Percentiles rank a stretch among this genome's conserved stretches.
Evolutionary conservation across 2,888 invertebrate species (phyloP).

Genomic region (Phalera bucephala): DNA sequence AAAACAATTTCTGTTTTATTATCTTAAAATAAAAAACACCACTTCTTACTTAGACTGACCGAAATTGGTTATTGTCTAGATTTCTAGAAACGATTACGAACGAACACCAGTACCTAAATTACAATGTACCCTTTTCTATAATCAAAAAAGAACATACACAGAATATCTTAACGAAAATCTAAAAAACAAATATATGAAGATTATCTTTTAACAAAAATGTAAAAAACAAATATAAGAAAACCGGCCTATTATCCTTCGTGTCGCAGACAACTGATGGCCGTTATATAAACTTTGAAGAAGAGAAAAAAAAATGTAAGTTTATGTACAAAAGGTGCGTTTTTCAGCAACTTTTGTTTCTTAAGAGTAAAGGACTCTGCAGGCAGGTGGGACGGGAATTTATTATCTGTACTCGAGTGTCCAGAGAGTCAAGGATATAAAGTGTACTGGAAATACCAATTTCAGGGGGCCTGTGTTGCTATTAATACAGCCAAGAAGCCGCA

Average conservation of each 20-base stretch:
- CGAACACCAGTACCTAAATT: too few relatives aligned
- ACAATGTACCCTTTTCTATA: too few relatives aligned
- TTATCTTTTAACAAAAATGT: neutral
- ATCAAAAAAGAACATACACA: neutral
- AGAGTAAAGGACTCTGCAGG: constrained; percentile 43
- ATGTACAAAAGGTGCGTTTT: constrained; percentile 42
- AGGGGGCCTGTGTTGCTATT: too few relatives aligned
- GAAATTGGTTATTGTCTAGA: too few relatives aligned
- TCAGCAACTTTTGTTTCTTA: constrained; percentile 45
- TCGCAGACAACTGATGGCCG: constrained; percentile 24
- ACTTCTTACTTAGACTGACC: too few relatives aligned
- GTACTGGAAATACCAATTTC: constrained; percentile 14
- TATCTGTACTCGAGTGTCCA: constrained; percentile 37
- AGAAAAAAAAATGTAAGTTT: too few relatives aligned
- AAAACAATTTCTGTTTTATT: too few relatives aligned
- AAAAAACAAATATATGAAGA: too few relatives aligned
- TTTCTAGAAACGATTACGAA: too few relatives aligned
- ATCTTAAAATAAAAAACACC: too few relatives aligned
- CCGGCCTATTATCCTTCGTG: neutral
- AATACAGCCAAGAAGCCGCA: too few relatives aligned
- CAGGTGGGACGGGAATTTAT: constrained; percentile 45
- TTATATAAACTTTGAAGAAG: constrained; percentile 28
- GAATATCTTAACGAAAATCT: neutral
- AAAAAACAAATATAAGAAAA: neutral
- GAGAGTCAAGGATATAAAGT: constrained; percentile 5